A percentile compares a stretch with the other conserved stretches of the same genome.
Conservation (phyloP, 2,797 vertebrate genomes). For the Chaetodon trifasciatus region DNA sequence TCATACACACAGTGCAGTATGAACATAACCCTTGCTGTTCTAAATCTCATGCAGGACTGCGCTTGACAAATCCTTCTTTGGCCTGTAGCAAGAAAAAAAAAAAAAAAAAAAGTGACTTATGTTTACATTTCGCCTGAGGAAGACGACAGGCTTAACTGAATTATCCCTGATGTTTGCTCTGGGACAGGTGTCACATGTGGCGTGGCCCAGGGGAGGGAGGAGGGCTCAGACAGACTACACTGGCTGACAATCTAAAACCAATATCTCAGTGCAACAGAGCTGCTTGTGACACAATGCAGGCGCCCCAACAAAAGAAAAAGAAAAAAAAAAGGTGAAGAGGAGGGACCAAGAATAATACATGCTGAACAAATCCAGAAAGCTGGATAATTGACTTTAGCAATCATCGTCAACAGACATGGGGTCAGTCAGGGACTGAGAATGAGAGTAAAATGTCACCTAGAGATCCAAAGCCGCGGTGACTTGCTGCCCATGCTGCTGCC, state of each 20-base stretch:
- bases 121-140: slow-evolving; percentile 52
- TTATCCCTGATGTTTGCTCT: slow-evolving; percentile 72
- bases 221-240: background rate
- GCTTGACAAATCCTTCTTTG: slow-evolving; percentile 9
- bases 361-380: slow-evolving; percentile 7
- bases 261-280: slow-evolving; percentile 5
- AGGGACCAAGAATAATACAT: background rate
- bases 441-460: slow-evolving; percentile 20
- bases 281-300: slow-evolving; percentile 9
- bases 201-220: slow-evolving; percentile 3
- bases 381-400: slow-evolving; percentile 17
- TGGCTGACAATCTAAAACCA: slow-evolving; percentile 13
- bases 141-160: slow-evolving; percentile 44
- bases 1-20: too few species aligned
- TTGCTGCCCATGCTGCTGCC: slow-evolving; percentile 10
- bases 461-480: slow-evolving; percentile 33
- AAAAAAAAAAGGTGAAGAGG: background rate
- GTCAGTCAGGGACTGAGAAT: slow-evolving; percentile 12
- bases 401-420: background rate
- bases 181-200: slow-evolving; percentile 61
- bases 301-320: background rate
- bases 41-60: slow-evolving; percentile 21
- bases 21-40: background rate
- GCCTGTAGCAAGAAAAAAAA: background rate
- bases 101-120: slow-evolving; percentile 17